These are phyloP conservation scores for Triplophysa rosa DNA, from an alignment of 2,113 vertebrate species.

Conservation along the genomic window DNA sequence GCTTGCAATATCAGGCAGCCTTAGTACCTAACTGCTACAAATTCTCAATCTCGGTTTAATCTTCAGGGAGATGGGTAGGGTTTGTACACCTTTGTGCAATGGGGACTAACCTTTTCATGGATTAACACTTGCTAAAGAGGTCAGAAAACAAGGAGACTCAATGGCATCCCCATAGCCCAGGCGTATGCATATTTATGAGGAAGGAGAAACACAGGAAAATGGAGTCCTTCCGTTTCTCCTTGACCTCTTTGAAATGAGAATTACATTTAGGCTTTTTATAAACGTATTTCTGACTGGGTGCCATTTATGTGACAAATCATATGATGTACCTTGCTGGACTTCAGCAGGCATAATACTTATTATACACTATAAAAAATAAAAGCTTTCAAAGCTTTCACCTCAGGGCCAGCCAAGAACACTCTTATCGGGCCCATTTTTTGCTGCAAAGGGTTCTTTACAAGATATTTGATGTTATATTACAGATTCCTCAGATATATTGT, in stretches of 20 bases:
- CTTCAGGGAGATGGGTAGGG: constrained; percentile 24
- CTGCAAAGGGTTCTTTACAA: not conserved
- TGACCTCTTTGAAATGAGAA: constrained; percentile 16
- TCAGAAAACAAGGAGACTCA: constrained; percentile 46
- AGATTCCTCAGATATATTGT: not conserved
- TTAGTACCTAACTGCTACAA: constrained; percentile 1
- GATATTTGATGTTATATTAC: not conserved
- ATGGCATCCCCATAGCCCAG: constrained; percentile 38
- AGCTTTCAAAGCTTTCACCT: too few species aligned
- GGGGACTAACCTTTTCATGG: constrained; percentile 32
- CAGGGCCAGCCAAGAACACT: not conserved
- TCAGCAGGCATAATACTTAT: not conserved
- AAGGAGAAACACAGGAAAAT: constrained; percentile 27
- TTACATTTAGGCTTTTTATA: not conserved
- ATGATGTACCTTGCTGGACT: not conserved
- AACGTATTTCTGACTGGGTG: not conserved
- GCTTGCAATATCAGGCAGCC: constrained; percentile 12
- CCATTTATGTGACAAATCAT: not conserved
- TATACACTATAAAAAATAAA: not conserved
- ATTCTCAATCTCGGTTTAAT: constrained; percentile 23
- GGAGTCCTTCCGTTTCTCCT: constrained; percentile 34
- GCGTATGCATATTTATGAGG: constrained; percentile 47
- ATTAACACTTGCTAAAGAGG: constrained; percentile 48
- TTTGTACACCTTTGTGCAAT: constrained; percentile 36
- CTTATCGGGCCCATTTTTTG: not conserved